Base-by-base conservation (phyloP, 1,140 invertebrate genomes). In the Lysiphlebus fabarum region DNA sequence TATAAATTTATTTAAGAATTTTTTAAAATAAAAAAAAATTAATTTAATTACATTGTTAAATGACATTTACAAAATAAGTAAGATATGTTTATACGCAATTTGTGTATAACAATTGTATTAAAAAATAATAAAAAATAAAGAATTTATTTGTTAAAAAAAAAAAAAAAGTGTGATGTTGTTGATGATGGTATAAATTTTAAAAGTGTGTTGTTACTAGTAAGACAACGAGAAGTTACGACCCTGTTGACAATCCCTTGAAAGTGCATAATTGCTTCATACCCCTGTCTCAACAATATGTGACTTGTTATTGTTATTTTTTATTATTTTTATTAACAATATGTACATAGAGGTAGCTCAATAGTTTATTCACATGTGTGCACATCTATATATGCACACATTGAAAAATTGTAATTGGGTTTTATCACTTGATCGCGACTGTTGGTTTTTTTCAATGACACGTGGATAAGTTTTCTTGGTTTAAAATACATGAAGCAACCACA, bases 341-440 rank as follows among this genome's bases (percentile, higher is more conserved):
- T 17, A 3, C 3, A 17, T 17, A 3, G 17, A 17, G 17, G 17
- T 17, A 17, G 17, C 17, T 17, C 17, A 17, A 17, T 17, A 17
- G 17, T 17, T 17, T 17, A 36, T 11, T 51, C 10, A 36, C 55
- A 50, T 36, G 47, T 10, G 47, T 41, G 36, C 53, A 51, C 38
- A 33, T 34, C 36, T 40, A 40, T 56, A 48, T 56, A 51, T 50
- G 53, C 51, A n/a, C 41, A 42, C 49, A 38, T 42, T 43, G 14
- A 48, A 47, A 62, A 51, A 56, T 58, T 56, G 62, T 69, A 69
- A 69, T 69, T 69, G 67, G 64, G 66, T 62, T 69, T 69, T 69
- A 69, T 69, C 64, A 64, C 63, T 58, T 56, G 17, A 17, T 51
- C 49, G 49, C 49, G 49, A 34, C 14, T 38, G 34, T 11, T 51